Evolutionary conservation across 2,888 invertebrate species (phyloP).

Genomic region (Caenorhabditis sp.): DNA sequence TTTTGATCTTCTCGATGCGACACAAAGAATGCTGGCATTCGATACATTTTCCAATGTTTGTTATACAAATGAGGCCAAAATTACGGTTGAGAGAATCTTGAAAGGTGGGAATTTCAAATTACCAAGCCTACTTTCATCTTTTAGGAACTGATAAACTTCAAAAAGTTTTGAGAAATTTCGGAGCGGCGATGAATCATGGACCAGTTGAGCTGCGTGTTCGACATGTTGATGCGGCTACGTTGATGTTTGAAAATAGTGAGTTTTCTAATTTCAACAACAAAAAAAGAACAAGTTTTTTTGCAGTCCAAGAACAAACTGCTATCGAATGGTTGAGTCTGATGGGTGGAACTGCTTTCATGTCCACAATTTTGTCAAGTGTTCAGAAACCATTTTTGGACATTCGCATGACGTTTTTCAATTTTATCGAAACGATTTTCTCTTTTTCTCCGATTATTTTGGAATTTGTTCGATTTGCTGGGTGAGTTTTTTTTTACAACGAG

Average conservation of each 20-base stretch:
- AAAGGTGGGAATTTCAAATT: no score
- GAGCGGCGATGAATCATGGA: conserved; percentile 34
- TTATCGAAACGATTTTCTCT: conserved; percentile 11
- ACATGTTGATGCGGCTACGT: conserved; percentile 34
- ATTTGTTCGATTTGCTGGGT: conserved; percentile 23
- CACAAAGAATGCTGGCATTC: conserved; percentile 26
- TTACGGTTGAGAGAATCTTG: conserved; percentile 11
- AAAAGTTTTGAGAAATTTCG: conserved; percentile 22
- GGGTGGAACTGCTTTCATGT: conserved; percentile 19
- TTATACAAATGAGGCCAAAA: conserved; percentile 28
- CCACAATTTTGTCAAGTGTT: conserved; percentile 10
- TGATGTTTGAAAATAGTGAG: conserved; percentile 41
- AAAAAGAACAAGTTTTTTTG: conserved; percentile 2
- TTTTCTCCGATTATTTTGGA: conserved; percentile 15
- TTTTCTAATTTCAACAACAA: no score
- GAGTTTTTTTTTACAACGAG: conserved; percentile 8
- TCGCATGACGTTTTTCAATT: conserved; percentile 14
- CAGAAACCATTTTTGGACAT: conserved; percentile 35
- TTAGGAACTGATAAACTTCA: conserved; percentile 16
- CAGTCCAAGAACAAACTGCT: conserved; percentile 7
- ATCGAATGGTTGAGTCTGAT: conserved; percentile 12
- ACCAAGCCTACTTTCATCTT: no score
- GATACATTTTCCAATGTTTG: conserved; percentile 46
- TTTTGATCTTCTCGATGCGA: conserved; percentile 33
- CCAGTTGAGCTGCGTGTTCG: conserved; percentile 36